Evolutionary conservation across 2,888 invertebrate species (phyloP), one percentile per base, ranked within the genome.

Genomic region (Girardia tigrina): DNA sequence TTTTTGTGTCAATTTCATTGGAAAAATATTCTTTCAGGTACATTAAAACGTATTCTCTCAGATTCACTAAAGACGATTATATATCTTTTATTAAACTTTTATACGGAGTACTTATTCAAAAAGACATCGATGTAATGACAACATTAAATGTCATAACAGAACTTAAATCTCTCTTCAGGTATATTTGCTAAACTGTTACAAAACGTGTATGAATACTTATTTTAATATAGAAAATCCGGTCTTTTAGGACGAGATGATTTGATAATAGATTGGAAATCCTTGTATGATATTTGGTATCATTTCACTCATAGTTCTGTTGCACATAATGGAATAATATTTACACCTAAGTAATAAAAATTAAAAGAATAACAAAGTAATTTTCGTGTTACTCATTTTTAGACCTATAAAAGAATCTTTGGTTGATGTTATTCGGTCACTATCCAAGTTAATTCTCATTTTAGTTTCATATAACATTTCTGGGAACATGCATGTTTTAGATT

Each of bases 261-360:
- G n/a, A 56, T 2, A 56, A 56, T 56, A 4, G 56, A 56, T 12
- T 56, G 56, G 56, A 56, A 56, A 56, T n/a, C n/a, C 4, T 16
- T 56, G 23, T 56, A 56, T 56, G 56, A 56, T 56, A 56, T 56
- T 56, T 56, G 56, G 56, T 56, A 56, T 56, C 56, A 56, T 56
- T 56, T 56, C n/a, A 56, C 56, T n/a, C 4, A 56, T 16, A 56
- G 56, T n/a, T 56, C 56, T 8, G 56, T 56, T 56, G 56, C n/a
- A 6, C 56, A 56, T n/a, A 56, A 56, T 56, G 56, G 56, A 4
- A 56, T 56, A 4, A 56, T 56, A 12, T 56, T 56, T n/a, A 56
- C 56, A 8, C 56, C 56, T n/a, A 56, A 56, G 56, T 56, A 56
- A 8, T n/a, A 56, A 56, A 56, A 36, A 36, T 12, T 36, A 36